phyloP scores from a whole-genome alignment of 2,888 invertebrate species.

The Julus scanicus region DNA sequence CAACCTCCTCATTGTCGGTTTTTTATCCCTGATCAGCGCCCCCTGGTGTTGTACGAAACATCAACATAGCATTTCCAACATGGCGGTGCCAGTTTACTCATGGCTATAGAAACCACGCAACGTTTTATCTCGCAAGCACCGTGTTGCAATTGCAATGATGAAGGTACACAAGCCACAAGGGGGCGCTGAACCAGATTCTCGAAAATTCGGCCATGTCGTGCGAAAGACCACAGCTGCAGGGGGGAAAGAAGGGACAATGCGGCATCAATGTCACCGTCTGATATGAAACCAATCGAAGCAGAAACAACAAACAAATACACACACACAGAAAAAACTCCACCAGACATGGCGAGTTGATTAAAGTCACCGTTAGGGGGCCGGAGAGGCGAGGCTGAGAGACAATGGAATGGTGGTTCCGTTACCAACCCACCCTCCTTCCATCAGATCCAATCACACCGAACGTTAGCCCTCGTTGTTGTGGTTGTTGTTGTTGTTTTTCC shows the following conservation, averaged over 20 bases:
- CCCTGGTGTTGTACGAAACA: no score
- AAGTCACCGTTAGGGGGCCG: not conserved
- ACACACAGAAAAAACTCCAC: not conserved
- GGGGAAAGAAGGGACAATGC: no score
- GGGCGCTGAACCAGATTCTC: not conserved
- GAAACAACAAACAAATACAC: slow-evolving; percentile 17
- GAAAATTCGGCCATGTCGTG: not conserved
- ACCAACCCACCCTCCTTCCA: not conserved
- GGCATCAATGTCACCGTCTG: not conserved
- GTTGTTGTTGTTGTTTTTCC: no score
- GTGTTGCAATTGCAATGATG: no score
- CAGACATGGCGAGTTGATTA: not conserved
- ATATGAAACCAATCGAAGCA: slow-evolving; percentile 26
- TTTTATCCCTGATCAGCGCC: no score
- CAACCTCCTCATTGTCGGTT: no score
- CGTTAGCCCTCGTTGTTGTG: no score
- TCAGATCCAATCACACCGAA: not conserved
- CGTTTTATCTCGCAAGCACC: no score
- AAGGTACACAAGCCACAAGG: no score
- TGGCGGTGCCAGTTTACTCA: no score
- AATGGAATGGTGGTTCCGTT: not conserved
- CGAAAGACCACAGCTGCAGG: not conserved
- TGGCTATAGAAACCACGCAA: no score
- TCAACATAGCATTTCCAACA: no score
- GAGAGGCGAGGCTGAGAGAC: not conserved